Conservation (phyloP, 2,113 vertebrate species). For the Melanostigma gelatinosum region DNA sequence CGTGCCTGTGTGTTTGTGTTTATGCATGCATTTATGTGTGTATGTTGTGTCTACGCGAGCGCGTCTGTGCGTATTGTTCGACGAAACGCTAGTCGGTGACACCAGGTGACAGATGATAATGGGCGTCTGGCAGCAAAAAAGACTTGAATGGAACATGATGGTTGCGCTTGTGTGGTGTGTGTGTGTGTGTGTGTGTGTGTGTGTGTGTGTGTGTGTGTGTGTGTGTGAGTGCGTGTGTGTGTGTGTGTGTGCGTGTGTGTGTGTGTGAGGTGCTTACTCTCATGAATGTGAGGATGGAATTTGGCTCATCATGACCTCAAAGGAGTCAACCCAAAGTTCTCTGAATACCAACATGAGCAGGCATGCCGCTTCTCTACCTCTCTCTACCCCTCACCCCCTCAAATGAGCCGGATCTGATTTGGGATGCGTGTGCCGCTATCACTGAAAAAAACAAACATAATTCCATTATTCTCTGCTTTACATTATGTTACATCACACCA, state of each 20-base stretch:
- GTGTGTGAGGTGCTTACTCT: constrained; percentile 42
- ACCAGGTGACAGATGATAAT: constrained; percentile 58
- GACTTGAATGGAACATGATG: constrained; percentile 20
- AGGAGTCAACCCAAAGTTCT: constrained; percentile 63
- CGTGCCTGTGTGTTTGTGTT: constrained; percentile 31
- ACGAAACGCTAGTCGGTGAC: constrained; percentile 5
- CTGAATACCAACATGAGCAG: constrained; percentile 65
- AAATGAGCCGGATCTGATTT: background rate
- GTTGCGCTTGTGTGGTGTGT: constrained; percentile 14
- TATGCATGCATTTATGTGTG: constrained; percentile 21
- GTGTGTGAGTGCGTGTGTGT: constrained; percentile 1
- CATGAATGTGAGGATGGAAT: constrained; percentile 66
- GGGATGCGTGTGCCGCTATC: background rate
- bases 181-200: constrained; percentile 14
- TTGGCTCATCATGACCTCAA: constrained; percentile 73
- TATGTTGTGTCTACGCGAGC: constrained; percentile 49
- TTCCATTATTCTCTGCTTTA: background rate
- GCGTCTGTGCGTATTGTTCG: constrained; percentile 31
- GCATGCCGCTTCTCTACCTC: constrained; percentile 59
- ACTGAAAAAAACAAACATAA: background rate
- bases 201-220: constrained; percentile 1
- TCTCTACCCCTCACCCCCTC: constrained; percentile 9
- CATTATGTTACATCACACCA: background rate
- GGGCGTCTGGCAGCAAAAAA: constrained; percentile 11
- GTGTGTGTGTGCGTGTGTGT: constrained; percentile 15